Conservation (phyloP, 2,797 vertebrate genomes). For the Euthynnus affinis region DNA sequence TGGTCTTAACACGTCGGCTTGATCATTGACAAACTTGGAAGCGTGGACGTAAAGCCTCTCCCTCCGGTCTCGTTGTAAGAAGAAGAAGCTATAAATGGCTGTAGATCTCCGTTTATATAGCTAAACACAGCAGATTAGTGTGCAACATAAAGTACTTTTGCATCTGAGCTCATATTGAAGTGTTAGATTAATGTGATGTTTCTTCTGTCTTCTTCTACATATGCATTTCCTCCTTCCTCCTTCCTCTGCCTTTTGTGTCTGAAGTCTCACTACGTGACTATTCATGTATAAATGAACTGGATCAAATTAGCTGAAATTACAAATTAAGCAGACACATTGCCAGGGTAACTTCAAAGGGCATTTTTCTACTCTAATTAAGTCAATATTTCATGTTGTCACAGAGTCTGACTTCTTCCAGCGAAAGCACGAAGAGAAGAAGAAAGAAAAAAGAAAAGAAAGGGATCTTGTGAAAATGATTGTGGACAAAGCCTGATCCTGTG, state of each 20-base stretch:
- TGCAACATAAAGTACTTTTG: conserved; percentile 6
- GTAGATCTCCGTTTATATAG: conserved; percentile 3
- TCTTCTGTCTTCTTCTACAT: background rate
- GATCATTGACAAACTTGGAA: conserved; percentile 47
- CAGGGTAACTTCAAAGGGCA: conserved; percentile 15
- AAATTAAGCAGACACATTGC: conserved; percentile 13
- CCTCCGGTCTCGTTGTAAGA: background rate
- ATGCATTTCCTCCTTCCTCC: background rate
- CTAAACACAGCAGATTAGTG: conserved; percentile 25
- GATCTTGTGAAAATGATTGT: background rate
- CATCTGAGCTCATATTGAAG: background rate
- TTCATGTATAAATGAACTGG: background rate
- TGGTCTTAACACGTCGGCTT: conserved; percentile 38
- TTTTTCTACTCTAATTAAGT: conserved; percentile 32
- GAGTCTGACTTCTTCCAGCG: background rate
- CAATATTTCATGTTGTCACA: conserved; percentile 14
- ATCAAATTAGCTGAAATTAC: conserved; percentile 24
- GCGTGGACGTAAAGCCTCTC: conserved; percentile 14
- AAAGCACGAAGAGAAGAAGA: background rate
- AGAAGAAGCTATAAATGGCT: no score
- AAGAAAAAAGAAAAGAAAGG: background rate
- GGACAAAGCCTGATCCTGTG: no score
- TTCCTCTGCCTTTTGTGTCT: background rate
- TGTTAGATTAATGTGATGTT: conserved; percentile 12
- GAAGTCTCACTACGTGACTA: background rate